Conservation (phyloP, 2,888 invertebrate species). For the Mimas tiliae region DNA sequence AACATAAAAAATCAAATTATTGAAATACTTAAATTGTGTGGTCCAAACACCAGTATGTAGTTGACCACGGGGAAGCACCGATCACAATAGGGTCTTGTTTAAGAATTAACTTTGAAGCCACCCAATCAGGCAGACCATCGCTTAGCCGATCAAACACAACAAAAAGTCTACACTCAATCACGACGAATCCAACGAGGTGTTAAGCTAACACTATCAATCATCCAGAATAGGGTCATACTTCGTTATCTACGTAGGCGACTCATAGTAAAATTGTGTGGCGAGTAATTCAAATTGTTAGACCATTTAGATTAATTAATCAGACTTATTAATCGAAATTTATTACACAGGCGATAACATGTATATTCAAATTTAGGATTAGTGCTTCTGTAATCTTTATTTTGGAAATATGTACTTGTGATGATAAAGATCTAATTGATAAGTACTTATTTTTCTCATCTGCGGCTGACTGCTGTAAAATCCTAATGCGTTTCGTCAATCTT, state of each 20-base stretch:
- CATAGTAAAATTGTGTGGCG: slow-evolving; percentile 8
- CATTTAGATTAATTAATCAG: background rate
- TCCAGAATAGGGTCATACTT: slow-evolving; percentile 55
- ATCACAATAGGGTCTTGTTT: slow-evolving; percentile 74
- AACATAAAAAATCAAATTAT: no score
- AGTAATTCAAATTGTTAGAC: slow-evolving; percentile 16
- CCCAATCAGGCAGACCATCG: slow-evolving; percentile 75
- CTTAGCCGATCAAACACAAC: slow-evolving; percentile 80
- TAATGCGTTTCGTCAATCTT: no score
- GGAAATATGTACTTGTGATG: no score
- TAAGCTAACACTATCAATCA: slow-evolving; percentile 81
- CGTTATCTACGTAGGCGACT: slow-evolving; percentile 54
- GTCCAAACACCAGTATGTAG: slow-evolving; percentile 34
- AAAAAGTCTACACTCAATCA: slow-evolving; percentile 82
- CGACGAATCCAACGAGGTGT: slow-evolving; percentile 76
- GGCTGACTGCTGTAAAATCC: no score
- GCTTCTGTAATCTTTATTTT: no score
- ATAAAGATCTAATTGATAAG: no score
- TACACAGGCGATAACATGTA: no score
- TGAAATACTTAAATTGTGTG: no score
- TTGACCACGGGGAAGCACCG: slow-evolving; percentile 37
- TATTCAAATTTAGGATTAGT: no score
- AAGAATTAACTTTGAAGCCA: slow-evolving; percentile 75
- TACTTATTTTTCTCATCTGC: no score
- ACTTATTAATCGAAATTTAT: no score